Evolutionary conservation across 2,888 invertebrate genomes (phyloP), one percentile per base, ranked within the genome.

Genomic region (Drosophila barbarae): DNA sequence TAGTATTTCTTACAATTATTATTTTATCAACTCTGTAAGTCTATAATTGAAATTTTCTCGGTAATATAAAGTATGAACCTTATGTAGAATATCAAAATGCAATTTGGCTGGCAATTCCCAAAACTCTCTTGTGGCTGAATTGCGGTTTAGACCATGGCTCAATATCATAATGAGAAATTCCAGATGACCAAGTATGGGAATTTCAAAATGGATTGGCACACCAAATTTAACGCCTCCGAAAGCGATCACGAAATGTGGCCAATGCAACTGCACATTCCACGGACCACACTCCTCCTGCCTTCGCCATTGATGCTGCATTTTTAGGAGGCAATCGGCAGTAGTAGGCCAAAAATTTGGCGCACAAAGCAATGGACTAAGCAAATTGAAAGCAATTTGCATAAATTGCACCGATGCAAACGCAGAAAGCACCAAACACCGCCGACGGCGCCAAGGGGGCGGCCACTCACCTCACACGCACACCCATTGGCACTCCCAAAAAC

Each of bases 351-450:
- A 72, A 67, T 59, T 69, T 64, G 57, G 59, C 39, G 59, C 55
- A 67, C 60, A 71, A 71, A 53, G 71, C 68, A 60, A 49, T 66
- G 58, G 69, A 74, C 72, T 59, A 74, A 76, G 55, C 77, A 74
- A 84, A 79, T 74, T 84, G 80, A 69, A 73, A 72, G 81, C 75
- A 77, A 83, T 85, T 85, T 81, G 74, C 85, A 84, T 83, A 80
- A 84, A 80, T 84, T 82, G 70, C 69, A 49, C 47, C 55, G 47
- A 41, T 61, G 61, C 41, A 51, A 61, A 61, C 41, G 61, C 61
- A 61, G 41, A 30, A 51, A 61, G 49, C 56, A 64, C 49, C 71
- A 52, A 68, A 47, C 44, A 58, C 46, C 53, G 61, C 41, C 39
- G 47, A 42, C 55, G 51, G 61, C 56, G 54, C 34, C 55, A 36